Percentiles rank a stretch among this genome's conserved stretches.
These are phyloP conservation scores for Nyctereutes procyonoides DNA, from an alignment of 2,113 vertebrate genomes.

Conservation along the genomic window DNA sequence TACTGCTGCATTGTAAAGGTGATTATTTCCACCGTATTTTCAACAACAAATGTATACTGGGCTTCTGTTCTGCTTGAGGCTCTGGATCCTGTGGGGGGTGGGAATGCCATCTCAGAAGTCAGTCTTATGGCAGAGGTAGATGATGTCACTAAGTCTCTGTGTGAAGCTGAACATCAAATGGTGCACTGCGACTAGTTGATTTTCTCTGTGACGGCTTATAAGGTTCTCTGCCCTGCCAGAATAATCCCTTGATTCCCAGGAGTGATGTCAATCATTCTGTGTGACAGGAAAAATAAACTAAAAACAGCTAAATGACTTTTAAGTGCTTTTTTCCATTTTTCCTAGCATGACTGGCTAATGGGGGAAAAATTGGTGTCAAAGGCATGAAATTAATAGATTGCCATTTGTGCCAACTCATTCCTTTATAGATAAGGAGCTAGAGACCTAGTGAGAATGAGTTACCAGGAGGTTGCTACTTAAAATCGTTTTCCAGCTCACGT, in stretches of 20 bases:
- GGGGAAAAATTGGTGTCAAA: background rate
- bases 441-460: background rate
- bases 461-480: too few species aligned
- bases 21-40: background rate
- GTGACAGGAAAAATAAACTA: conserved; percentile 23
- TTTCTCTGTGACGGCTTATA: background rate
- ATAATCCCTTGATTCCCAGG: background rate
- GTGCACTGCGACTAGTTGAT: fast-evolving
- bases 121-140: background rate
- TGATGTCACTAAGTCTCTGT: fast-evolving
- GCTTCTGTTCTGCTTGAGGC: background rate
- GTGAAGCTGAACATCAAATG: fast-evolving
- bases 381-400: background rate
- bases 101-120: too few species aligned
- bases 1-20: background rate
- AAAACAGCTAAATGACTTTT: background rate
- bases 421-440: background rate
- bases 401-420: background rate
- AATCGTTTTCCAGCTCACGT: background rate
- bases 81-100: background rate
- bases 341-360: background rate
- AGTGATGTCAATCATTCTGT: background rate
- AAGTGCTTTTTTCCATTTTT: background rate
- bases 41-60: fast-evolving
- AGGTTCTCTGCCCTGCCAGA: background rate